Percentiles rank a stretch among this genome's conserved stretches.
These are phyloP conservation scores for Entomyzon cyanotis DNA, from an alignment of 2,113 vertebrate species.

Conservation along the genomic window DNA sequence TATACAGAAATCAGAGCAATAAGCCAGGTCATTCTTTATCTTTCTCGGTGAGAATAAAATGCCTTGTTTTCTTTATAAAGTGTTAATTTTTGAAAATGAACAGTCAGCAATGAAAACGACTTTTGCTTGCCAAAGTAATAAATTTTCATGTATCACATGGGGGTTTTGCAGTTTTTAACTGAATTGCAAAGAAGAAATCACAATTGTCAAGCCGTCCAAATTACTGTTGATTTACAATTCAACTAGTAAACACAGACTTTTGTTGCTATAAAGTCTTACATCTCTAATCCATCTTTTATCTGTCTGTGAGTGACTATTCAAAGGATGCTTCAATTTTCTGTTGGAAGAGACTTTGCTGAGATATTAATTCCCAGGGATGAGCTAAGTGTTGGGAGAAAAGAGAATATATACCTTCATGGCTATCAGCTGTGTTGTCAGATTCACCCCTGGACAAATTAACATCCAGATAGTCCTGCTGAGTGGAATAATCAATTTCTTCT, in stretches of 20 bases:
- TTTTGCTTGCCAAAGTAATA: background rate
- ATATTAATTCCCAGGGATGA: background rate
- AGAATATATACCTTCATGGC: background rate
- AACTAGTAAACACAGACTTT: background rate
- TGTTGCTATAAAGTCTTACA: background rate
- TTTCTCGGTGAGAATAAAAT: background rate
- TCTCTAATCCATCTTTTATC: background rate
- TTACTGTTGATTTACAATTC: background rate
- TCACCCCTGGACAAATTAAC: background rate
- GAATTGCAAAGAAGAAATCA: background rate
- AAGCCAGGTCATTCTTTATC: background rate
- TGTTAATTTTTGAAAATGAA: background rate
- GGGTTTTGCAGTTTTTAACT: background rate
- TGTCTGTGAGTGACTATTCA: background rate
- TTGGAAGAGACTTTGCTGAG: background rate
- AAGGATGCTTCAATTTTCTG: background rate
- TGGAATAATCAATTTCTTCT: conserved; percentile 26
- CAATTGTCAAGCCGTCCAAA: background rate
- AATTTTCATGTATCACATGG: background rate
- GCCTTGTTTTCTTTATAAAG: background rate
- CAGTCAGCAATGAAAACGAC: background rate
- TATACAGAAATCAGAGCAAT: background rate
- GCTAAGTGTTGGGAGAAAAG: background rate
- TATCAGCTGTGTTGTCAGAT: background rate
- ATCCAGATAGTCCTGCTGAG: background rate